Percentiles rank a stretch among this genome's conserved stretches.
These are phyloP conservation scores for Aix galericulata DNA, from an alignment of 2,113 vertebrate genomes.

Conservation along the genomic window DNA sequence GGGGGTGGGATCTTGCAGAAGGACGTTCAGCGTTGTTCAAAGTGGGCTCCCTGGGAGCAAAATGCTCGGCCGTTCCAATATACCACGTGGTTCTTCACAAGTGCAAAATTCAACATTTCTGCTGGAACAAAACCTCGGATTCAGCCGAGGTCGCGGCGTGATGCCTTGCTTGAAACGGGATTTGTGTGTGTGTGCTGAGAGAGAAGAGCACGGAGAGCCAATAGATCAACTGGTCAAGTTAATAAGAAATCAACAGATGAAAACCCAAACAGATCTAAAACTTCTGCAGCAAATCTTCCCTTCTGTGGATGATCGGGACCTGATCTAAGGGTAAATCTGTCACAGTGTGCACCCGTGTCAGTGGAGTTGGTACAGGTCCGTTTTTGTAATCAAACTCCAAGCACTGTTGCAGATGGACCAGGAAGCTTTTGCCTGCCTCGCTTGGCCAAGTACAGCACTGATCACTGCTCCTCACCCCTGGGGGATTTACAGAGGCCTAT, in stretches of 20 bases:
- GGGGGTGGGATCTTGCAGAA: background rate
- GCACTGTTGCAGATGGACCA: background rate
- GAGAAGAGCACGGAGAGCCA: background rate
- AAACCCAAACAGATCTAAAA: background rate
- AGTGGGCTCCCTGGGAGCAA: background rate
- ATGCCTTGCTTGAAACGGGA: background rate
- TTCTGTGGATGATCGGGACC: background rate
- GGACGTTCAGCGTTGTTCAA: background rate
- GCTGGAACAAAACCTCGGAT: background rate
- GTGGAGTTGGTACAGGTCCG: background rate
- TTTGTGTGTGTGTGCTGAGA: background rate
- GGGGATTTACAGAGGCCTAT: background rate
- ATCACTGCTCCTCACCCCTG: background rate
- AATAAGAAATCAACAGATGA: background rate
- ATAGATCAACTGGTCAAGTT: background rate
- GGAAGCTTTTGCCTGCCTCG: background rate
- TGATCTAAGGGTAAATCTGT: background rate
- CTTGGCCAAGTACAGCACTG: background rate
- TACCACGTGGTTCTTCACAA: background rate
- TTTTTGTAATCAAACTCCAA: background rate
- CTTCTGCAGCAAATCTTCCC: background rate
- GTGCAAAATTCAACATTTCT: background rate
- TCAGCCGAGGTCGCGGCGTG: background rate
- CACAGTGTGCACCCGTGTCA: background rate
- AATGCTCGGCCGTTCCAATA: background rate